Evolutionary conservation across 2,113 vertebrate species (phyloP).

Genomic region (Bos javanicus): DNA sequence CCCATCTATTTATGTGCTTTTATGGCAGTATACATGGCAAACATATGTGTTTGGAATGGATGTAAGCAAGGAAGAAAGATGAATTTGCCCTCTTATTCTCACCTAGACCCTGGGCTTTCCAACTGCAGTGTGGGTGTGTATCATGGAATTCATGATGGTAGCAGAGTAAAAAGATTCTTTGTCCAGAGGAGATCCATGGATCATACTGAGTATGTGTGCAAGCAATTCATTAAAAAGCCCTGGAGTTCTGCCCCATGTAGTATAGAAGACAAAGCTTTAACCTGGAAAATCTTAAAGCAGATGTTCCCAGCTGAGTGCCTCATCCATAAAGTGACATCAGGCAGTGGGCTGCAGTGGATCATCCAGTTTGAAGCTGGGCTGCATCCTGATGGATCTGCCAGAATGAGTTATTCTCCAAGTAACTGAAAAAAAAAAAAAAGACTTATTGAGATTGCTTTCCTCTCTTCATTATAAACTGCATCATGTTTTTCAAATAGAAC

Average conservation of each 20-base stretch:
- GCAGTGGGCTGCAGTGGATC: not conserved
- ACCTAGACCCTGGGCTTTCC: not conserved
- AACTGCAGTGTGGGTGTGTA: not conserved
- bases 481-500: not conserved
- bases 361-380: not conserved
- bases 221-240: not conserved
- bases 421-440: not conserved
- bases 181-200: not conserved
- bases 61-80: not conserved
- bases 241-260: not conserved
- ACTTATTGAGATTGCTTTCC: not conserved
- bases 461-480: not conserved
- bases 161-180: not conserved
- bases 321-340: conserved; percentile 27
- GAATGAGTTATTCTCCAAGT: not conserved
- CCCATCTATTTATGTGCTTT: not conserved
- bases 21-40: not conserved
- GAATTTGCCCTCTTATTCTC: not conserved
- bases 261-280: not conserved
- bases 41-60: not conserved
- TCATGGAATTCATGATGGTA: not conserved
- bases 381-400: not conserved
- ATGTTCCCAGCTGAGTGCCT: conserved; percentile 1
- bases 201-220: not conserved
- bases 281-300: not conserved